Conservation (phyloP, 2,888 invertebrate genomes). For the Rhogogaster chlorosoma region DNA sequence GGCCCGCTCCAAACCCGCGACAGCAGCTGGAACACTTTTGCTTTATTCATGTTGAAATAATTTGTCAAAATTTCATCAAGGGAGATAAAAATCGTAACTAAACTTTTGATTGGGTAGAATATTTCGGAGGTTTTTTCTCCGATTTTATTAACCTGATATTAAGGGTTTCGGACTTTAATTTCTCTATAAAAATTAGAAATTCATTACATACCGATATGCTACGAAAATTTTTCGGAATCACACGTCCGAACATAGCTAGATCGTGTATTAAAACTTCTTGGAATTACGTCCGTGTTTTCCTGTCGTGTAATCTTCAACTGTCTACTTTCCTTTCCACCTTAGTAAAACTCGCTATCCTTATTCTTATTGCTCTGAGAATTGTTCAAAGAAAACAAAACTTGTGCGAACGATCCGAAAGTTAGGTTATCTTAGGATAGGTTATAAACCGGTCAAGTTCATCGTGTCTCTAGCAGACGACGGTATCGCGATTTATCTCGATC, state of each 20-base stretch:
- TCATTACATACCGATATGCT: conserved; percentile 70
- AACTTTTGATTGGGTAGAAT: not conserved
- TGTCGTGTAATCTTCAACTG: not conserved
- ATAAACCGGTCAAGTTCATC: conserved; percentile 4
- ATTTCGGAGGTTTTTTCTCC: not conserved
- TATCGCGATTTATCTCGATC: not conserved
- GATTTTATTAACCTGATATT: not conserved
- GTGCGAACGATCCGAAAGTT: not conserved
- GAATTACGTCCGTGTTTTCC: not conserved
- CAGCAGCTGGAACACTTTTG: conserved; percentile 74
- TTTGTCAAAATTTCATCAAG: not conserved
- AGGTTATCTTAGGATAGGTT: not conserved
- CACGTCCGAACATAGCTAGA: conserved; percentile 68
- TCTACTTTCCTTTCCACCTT: not conserved
- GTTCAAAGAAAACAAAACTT: not conserved
- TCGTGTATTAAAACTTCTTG: not conserved
- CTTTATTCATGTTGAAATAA: conserved; percentile 65
- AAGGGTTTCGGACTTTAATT: conserved; percentile 39
- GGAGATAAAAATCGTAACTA: not conserved
- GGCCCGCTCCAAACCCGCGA: conserved; percentile 75
- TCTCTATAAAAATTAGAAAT: conserved; percentile 22
- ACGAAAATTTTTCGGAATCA: conserved; percentile 67
- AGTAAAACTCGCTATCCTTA: not conserved
- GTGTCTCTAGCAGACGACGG: not conserved
- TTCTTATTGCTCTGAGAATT: not conserved